Percentiles rank a stretch among this genome's conserved stretches.
These are phyloP conservation scores for Cynoglossus semilaevis DNA, from an alignment of 2,113 vertebrate species.

Conservation along the genomic window DNA sequence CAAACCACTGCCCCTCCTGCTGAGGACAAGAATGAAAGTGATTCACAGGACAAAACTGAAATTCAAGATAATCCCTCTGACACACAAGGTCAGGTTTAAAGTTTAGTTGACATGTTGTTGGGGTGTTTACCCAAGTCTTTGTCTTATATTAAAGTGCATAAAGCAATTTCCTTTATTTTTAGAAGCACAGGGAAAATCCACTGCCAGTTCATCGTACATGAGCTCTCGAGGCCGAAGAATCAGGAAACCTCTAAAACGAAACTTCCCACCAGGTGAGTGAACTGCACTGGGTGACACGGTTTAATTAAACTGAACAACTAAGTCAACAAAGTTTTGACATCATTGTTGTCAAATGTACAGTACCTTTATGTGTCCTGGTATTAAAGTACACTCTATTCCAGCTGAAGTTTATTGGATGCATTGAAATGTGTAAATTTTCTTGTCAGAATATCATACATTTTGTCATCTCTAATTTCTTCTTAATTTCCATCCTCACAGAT, in stretches of 20 bases:
- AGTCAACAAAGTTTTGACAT: not conserved
- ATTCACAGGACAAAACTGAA: slow-evolving; percentile 31
- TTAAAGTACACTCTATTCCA: too few species aligned
- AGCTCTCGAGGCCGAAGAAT: slow-evolving; percentile 74
- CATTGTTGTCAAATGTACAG: too few species aligned
- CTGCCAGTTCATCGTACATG: slow-evolving; percentile 53
- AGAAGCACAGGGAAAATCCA: slow-evolving; percentile 64
- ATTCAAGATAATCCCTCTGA: slow-evolving; percentile 72
- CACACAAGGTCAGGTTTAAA: not conserved
- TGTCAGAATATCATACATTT: not conserved
- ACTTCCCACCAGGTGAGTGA: slow-evolving; percentile 63
- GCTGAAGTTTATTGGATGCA: too few species aligned
- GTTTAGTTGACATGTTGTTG: not conserved
- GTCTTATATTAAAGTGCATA: not conserved
- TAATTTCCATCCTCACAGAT: slow-evolving; percentile 39
- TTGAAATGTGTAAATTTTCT: too few species aligned
- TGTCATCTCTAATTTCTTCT: slow-evolving; percentile 6
- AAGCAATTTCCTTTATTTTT: not conserved
- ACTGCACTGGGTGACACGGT: not conserved
- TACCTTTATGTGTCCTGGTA: too few species aligned
- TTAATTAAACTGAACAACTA: not conserved
- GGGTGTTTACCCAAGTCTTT: not conserved
- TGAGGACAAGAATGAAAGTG: slow-evolving; percentile 42
- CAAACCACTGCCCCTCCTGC: slow-evolving; percentile 24
- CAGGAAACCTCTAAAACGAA: slow-evolving; percentile 55